These are phyloP conservation scores for Alitta virens DNA, from an alignment of 2,888 invertebrate species.

Conservation along the genomic window DNA sequence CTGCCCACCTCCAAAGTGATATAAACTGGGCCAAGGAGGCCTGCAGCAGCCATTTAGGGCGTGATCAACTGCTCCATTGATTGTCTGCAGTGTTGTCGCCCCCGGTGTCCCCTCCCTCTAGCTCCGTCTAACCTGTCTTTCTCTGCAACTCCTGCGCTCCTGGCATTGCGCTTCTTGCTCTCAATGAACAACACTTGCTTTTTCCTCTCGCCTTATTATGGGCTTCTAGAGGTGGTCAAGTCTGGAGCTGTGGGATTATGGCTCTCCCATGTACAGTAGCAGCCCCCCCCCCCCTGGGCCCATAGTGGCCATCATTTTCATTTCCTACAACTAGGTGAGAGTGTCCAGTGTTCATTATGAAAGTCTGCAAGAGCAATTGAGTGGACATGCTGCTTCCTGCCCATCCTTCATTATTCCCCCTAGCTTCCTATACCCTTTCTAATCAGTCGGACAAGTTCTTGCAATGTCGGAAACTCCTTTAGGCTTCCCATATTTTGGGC, in stretches of 20 bases:
- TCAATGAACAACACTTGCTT: not conserved
- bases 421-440: too few species aligned
- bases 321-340: slow-evolving; percentile 6
- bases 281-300: slow-evolving; percentile 1
- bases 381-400: too few species aligned
- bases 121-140: not conserved
- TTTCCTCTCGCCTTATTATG: too few species aligned
- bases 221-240: too few species aligned
- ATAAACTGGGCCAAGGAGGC: slow-evolving; percentile 6
- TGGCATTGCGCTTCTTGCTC: not conserved
- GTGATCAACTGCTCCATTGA: slow-evolving; percentile 8
- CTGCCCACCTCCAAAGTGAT: slow-evolving; percentile 15
- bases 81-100: slow-evolving; percentile 1
- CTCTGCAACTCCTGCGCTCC: not conserved
- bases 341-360: too few species aligned
- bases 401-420: too few species aligned
- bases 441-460: too few species aligned
- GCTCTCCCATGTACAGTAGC: slow-evolving; percentile 7
- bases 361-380: too few species aligned
- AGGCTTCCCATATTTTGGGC: too few species aligned
- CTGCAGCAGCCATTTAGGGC: slow-evolving; percentile 5
- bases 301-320: slow-evolving; percentile 12
- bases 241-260: not conserved
- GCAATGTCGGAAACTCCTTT: too few species aligned
- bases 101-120: slow-evolving; percentile 1